Evolutionary conservation across 2,888 invertebrate species (phyloP).

Genomic region (Metopia argyrocephala): DNA sequence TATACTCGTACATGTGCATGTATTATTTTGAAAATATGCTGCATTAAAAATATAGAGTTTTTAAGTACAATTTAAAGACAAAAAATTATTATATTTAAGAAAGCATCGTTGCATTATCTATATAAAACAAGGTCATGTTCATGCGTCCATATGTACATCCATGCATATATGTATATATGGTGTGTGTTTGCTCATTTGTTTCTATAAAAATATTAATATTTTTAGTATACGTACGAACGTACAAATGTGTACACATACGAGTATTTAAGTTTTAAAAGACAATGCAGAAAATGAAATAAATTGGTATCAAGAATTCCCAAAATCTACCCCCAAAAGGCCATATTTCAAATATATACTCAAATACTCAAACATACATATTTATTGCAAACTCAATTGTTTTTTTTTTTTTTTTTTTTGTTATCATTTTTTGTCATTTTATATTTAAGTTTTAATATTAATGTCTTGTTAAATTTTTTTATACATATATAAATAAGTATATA

Average conservation of each 20-base stretch:
- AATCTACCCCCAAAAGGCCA: not conserved
- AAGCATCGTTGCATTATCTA: not conserved
- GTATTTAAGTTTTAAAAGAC: not conserved
- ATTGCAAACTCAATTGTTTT: not conserved
- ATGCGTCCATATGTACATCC: no score
- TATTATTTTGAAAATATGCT: no score
- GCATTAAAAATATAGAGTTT: no score
- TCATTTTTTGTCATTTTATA: slow-evolving; percentile 1
- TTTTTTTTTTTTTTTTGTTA: not conserved
- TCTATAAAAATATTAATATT: not conserved
- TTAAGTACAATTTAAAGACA: no score
- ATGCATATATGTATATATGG: not conserved
- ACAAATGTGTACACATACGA: not conserved
- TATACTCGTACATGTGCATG: no score
- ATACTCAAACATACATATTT: not conserved
- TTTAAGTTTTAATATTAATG: slow-evolving; percentile 51
- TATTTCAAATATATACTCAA: not conserved
- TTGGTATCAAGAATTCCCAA: slow-evolving; percentile 19
- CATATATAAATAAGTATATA: no score
- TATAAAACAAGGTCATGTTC: not conserved
- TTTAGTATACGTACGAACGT: no score
- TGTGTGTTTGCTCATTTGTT: not conserved
- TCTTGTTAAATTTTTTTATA: slow-evolving; percentile 37
- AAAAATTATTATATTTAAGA: not conserved
- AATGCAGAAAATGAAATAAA: not conserved